These are phyloP conservation scores for Gnathochromis pfefferi DNA, from an alignment of 2,113 vertebrate species.

Conservation along the genomic window DNA sequence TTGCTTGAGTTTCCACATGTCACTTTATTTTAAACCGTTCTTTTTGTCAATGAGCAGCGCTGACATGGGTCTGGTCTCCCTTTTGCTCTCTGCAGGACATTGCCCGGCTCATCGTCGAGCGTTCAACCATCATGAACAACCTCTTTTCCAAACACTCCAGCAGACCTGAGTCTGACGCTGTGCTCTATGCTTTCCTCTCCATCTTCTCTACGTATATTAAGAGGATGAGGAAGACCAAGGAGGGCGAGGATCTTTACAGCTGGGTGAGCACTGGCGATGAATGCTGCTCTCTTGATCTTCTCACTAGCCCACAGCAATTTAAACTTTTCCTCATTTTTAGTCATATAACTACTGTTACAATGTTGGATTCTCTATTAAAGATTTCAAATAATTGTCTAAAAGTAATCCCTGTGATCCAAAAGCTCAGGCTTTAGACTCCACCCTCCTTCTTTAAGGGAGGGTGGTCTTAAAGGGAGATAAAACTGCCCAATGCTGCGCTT, in stretches of 20 bases:
- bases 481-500: fast-evolving
- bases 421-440: background rate
- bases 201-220: conserved; percentile 88
- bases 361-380: background rate
- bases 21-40: background rate
- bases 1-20: background rate
- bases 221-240: conserved; percentile 95
- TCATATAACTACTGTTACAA: background rate
- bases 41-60: background rate
- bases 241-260: conserved; percentile 96
- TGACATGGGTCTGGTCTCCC: background rate
- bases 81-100: conserved; percentile 76
- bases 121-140: conserved; percentile 96
- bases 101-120: conserved; percentile 92
- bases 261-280: conserved; percentile 74
- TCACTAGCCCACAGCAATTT: background rate
- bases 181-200: conserved; percentile 85
- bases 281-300: background rate
- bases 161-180: conserved; percentile 79
- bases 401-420: background rate
- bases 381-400: background rate
- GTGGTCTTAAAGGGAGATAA: background rate
- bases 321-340: background rate
- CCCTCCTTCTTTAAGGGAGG: background rate
- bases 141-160: conserved; percentile 88